phyloP scores from a whole-genome alignment of 37 sponge, comb jelly and placozoan species.

The Bolinopsis microptera region DNA sequence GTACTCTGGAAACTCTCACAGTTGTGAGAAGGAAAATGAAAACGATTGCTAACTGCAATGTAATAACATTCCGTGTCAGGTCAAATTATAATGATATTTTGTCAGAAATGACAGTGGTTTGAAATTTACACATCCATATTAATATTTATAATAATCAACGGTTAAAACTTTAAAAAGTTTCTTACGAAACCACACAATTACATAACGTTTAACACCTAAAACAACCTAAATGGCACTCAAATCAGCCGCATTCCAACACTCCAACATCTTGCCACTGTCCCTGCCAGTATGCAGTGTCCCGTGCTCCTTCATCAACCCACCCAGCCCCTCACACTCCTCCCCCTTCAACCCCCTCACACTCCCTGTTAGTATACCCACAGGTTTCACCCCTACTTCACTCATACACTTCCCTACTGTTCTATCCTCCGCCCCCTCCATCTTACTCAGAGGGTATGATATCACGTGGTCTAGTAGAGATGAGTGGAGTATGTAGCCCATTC shows the following conservation, averaged over 20 bases:
- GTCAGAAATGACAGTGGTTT: too few relatives aligned
- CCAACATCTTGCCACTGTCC: background rate
- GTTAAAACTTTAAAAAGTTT: too few relatives aligned
- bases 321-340: background rate
- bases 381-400: background rate
- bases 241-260: background rate
- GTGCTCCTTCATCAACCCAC: background rate
- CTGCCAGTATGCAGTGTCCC: background rate
- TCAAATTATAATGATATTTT: too few relatives aligned
- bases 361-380: background rate
- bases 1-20: too few relatives aligned
- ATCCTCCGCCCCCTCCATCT: conserved; percentile 9
- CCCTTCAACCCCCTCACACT: background rate
- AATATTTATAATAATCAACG: too few relatives aligned
- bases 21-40: too few relatives aligned
- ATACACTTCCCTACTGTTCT: background rate
- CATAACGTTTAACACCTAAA: too few relatives aligned
- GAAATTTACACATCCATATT: too few relatives aligned
- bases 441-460: background rate
- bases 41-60: too few relatives aligned
- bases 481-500: conserved; percentile 16
- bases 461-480: background rate
- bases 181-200: too few relatives aligned
- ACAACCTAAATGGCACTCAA: background rate
- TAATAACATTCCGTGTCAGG: too few relatives aligned